These are phyloP conservation scores for Caenorhabditis briggsae DNA, from an alignment of 1,140 invertebrate genomes.

Conservation along the genomic window DNA sequence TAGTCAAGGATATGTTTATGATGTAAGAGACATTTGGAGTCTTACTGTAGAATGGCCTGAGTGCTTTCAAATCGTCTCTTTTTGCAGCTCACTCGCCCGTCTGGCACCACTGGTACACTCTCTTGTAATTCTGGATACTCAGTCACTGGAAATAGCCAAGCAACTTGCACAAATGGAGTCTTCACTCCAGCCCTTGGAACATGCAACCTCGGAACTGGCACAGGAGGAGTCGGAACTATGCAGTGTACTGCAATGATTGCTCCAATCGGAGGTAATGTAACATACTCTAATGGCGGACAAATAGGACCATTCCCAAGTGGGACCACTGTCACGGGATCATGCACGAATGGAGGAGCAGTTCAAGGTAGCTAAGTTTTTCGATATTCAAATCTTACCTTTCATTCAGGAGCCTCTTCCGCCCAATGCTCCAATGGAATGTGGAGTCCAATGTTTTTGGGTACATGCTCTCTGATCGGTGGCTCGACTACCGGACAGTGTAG, in stretches of 20 bases:
- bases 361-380: too few species aligned
- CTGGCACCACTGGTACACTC: neutral
- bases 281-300: slow-evolving; percentile 18
- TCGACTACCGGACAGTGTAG: slow-evolving; percentile 24
- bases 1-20: slow-evolving; percentile 16
- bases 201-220: slow-evolving; percentile 1
- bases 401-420: neutral
- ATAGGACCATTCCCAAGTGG: slow-evolving; percentile 38
- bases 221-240: slow-evolving; percentile 7
- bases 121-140: slow-evolving; percentile 3
- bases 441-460: slow-evolving; percentile 10
- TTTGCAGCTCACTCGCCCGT: slow-evolving; percentile 5
- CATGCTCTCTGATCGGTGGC: slow-evolving; percentile 23
- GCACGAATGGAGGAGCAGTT: slow-evolving; percentile 4
- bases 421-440: slow-evolving; percentile 36
- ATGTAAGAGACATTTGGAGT: neutral
- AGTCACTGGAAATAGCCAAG: neutral
- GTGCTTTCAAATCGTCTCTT: too few species aligned
- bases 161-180: slow-evolving; percentile 32
- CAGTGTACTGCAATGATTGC: slow-evolving; percentile 48
- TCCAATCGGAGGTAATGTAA: neutral
- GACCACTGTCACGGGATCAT: neutral
- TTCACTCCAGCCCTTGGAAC: slow-evolving; percentile 37
- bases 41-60: too few species aligned
- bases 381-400: too few species aligned